Evolutionary conservation across 2,113 vertebrate species (phyloP).

Genomic region (Proteles cristata): DNA sequence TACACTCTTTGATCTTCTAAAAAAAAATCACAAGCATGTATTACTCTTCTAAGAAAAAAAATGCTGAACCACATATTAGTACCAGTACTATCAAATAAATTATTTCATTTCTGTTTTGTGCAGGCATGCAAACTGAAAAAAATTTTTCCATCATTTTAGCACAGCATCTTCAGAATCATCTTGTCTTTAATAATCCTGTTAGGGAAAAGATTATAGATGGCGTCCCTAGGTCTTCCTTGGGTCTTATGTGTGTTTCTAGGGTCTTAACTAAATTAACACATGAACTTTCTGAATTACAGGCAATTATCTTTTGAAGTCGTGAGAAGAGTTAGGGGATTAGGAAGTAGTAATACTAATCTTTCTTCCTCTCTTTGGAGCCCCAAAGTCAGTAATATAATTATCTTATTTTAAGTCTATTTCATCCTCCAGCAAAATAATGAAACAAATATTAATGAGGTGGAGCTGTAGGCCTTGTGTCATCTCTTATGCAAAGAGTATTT

Average conservation of each 20-base stretch:
- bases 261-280: conserved; percentile 75
- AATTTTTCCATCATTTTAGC: not conserved
- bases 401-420: conserved; percentile 55
- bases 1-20: not conserved
- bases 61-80: not conserved
- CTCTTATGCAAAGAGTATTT: not conserved
- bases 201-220: not conserved
- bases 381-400: conserved; percentile 69
- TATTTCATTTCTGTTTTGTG: conserved; percentile 3
- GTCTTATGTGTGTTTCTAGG: conserved; percentile 56
- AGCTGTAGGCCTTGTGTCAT: not conserved
- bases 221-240: not conserved
- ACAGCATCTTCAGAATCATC: conserved; percentile 5
- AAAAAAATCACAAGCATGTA: not conserved
- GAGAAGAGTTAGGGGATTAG: conserved; percentile 51
- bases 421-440: not conserved
- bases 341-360: conserved; percentile 39
- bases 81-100: not conserved
- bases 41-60: not conserved
- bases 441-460: not conserved
- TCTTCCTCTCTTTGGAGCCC: not conserved
- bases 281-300: conserved; percentile 71
- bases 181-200: conserved; percentile 33
- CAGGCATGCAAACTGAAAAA: not conserved
- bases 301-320: conserved; percentile 62